These are phyloP conservation scores for Vollenhovia emeryi DNA, from an alignment of 1,140 invertebrate species.

Conservation along the genomic window DNA sequence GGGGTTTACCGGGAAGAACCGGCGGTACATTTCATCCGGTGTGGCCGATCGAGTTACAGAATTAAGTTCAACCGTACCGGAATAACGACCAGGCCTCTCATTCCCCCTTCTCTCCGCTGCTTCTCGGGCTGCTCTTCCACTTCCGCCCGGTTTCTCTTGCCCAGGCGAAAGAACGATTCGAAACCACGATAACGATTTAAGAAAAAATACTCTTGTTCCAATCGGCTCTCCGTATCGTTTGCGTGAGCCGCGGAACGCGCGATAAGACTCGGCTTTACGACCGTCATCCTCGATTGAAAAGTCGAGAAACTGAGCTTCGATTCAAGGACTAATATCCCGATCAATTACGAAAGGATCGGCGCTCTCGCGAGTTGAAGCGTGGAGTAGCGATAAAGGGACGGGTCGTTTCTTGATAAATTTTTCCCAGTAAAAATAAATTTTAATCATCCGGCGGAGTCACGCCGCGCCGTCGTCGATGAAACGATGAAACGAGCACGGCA, in stretches of 20 bases:
- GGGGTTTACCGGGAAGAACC: constrained; percentile 70
- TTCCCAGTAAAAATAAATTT: constrained; percentile 31
- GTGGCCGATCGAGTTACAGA: constrained; percentile 74
- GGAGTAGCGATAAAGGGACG: constrained; percentile 30
- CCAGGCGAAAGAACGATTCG: constrained; percentile 31
- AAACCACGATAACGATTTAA: constrained; percentile 19
- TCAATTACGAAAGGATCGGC: constrained; percentile 40
- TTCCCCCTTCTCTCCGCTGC: constrained; percentile 16
- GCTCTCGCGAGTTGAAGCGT: not conserved
- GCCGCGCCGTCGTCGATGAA: not conserved
- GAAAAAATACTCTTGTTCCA: constrained; percentile 39
- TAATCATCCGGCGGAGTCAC: constrained; percentile 41
- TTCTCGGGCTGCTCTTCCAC: not conserved
- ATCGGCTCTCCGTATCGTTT: constrained; percentile 37
- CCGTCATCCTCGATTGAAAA: not conserved
- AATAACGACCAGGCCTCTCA: constrained; percentile 68
- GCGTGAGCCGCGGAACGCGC: not conserved
- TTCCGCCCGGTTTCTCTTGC: constrained; percentile 37
- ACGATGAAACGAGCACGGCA: not conserved
- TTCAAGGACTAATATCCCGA: constrained; percentile 9
- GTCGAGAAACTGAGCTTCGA: constrained; percentile 4
- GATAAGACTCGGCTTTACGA: constrained; percentile 6
- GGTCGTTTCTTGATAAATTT: constrained; percentile 41
- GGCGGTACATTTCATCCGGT: constrained; percentile 70
- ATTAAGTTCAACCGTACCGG: constrained; percentile 74